Evolutionary conservation across 2,888 invertebrate genomes (phyloP), one percentile per base, ranked within the genome.

Genomic region (Luperina testacea): DNA sequence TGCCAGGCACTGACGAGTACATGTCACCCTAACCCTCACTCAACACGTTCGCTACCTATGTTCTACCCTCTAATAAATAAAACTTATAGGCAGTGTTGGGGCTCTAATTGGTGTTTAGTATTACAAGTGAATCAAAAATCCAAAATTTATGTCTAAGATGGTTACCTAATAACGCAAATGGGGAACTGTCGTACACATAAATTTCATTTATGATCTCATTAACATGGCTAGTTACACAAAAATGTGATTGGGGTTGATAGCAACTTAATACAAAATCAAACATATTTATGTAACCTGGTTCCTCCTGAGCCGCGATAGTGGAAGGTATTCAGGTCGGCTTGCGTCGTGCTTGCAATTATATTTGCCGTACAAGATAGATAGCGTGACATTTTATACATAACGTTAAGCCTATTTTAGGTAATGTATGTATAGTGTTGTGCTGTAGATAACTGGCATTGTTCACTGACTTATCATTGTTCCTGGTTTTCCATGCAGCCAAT

Each of bases 1-100:
- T 96, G 87, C 95, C 96, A 91, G 94, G 94, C 90, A 92, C 93
- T 83, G 87, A 90, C 90, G 80, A 84, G 93, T 89, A 95, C 96
- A 80, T 90, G 89, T 90, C 92, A 90, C 94, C 95, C 95, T 92
- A 92, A 90, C 95, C 95, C 91, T 92, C 88, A 81, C 38, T 83
- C 80, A 87, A 89, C 91, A 85, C 87, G 90, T 91, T 90, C 80
- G 83, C 87, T 88, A 82, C 84, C 83, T 84, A 85, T 88, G 89
- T 89, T 89, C 87, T 89, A 87, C 92, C 93, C 92, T 91, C 87
- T 85, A 78, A 89, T 90, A 90, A 91, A 90, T 85, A 83, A 87
- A 80, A 75, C 84, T 87, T 86, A 89, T 86, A 80, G 73, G 48
- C 69, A 68, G 78, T 79, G 81, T 88, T 76, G 80, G 82, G 81